Base-by-base conservation (phyloP, 2,113 vertebrate species). In the Varanus komodoensis region DNA sequence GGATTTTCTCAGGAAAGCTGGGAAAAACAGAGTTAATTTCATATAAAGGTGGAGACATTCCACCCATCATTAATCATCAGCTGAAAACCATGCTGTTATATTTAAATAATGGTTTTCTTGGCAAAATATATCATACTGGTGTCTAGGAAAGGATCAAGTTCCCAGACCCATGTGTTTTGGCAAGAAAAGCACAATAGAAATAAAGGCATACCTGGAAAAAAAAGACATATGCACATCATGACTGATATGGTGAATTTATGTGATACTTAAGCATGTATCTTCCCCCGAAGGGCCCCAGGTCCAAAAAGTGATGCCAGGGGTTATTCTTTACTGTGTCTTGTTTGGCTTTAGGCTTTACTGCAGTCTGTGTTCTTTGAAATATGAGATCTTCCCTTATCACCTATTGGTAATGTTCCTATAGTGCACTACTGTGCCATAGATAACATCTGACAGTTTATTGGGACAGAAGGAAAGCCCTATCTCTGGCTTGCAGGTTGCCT, bases 361-460 rank as follows among this genome's bases (percentile, higher is more conserved):
- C 50, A 29, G 77, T 87, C n/a, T 44, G 38, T 61, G 52, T 77
- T 71, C 71, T 77, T 77, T 57, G 52, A 61, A 38, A 27, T 77
- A 11, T 61, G 73, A 79, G 74, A 87, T 67, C 15, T 67, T 79
- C 8, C 25, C 21, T 23, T 79, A 68, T 87, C 57, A 79, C 57
- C 27, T 67, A 67, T 15, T 67, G 38, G 38, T 79, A 48, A 77
- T 57, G 38, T 38, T 84, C 34, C 38, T 68, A 17, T 27, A 38
- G 67, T 68, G 14, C 34, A 38, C 73, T 61, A 57, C 32, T 54
- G 12, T 78, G 27, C 27, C 57, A 34, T 44, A 64, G 61, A 79
- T 79, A 87, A 87, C 67, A 87, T 64, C 86, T 87, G 86, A 67
- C 75, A 48, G 54, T 79, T 87, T 48, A 77, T 38, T 64, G 34